A percentile compares a stretch with the other conserved stretches of the same genome.
These are phyloP conservation scores for Tholera decimalis DNA, from an alignment of 2,888 invertebrate species.

Conservation along the genomic window DNA sequence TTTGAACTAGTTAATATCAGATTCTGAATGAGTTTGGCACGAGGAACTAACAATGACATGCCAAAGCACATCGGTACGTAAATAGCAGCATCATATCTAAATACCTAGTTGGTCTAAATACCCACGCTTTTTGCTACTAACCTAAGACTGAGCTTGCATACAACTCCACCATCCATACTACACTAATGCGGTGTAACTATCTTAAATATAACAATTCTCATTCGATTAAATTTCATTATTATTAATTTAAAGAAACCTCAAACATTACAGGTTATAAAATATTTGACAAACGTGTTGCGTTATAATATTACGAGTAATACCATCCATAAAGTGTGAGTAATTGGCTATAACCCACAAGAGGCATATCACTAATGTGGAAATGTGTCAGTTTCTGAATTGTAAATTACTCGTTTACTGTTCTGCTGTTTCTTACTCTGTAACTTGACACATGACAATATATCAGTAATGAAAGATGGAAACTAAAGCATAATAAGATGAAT, in stretches of 20 bases:
- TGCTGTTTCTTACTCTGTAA: conserved; percentile 5
- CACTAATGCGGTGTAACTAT: too few species aligned
- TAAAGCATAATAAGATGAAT: too few species aligned
- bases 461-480: too few species aligned
- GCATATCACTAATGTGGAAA: conserved; percentile 43
- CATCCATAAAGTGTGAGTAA: conserved; percentile 48
- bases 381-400: conserved; percentile 43
- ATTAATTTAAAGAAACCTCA: conserved; percentile 1
- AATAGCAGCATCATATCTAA: too few species aligned
- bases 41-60: too few species aligned
- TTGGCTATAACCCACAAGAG: conserved; percentile 54
- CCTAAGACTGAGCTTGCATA: too few species aligned
- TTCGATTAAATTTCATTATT: background rate
- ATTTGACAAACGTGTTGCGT: conserved; percentile 30
- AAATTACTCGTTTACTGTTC: conserved; percentile 21
- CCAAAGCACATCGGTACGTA: too few species aligned
- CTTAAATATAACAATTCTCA: too few species aligned
- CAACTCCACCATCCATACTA: too few species aligned
- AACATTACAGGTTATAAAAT: conserved; percentile 33
- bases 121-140: too few species aligned
- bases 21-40: background rate
- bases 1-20: background rate
- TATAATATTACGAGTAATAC: conserved; percentile 35
- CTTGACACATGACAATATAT: too few species aligned
- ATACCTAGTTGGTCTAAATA: too few species aligned